A percentile compares a stretch with the other conserved stretches of the same genome.
Conservation (phyloP, 2,888 invertebrate species). For the Hydrotaea cyrtoneurina region DNA sequence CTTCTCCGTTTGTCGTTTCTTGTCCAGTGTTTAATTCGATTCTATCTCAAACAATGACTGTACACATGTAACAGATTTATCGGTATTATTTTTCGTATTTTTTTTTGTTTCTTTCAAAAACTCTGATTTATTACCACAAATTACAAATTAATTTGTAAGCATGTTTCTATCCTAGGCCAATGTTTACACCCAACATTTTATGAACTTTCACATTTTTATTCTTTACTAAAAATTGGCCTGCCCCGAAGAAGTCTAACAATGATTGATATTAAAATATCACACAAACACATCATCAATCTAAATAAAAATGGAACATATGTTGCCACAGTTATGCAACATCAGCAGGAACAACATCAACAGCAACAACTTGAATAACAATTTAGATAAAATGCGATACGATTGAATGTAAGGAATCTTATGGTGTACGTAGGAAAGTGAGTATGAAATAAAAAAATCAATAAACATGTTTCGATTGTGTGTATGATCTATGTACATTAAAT, state of each 20-base stretch:
- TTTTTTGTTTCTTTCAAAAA: background rate
- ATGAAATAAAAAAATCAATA: no score
- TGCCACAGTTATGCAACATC: constrained; percentile 4
- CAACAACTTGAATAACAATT: background rate
- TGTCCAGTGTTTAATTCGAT: no score
- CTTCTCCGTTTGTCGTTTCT: no score
- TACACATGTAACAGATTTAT: no score
- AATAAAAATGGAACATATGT: constrained; percentile 22
- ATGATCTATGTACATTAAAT: no score
- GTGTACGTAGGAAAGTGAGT: no score
- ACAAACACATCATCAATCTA: background rate
- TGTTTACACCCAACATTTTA: background rate
- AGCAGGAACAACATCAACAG: background rate
- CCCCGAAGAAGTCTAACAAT: background rate
- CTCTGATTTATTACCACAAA: constrained; percentile 20
- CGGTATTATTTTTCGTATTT: background rate
- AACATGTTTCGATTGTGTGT: no score
- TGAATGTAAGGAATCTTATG: constrained; percentile 2
- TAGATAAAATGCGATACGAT: background rate
- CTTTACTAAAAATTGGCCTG: background rate
- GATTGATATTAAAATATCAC: constrained; percentile 13
- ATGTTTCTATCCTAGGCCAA: background rate
- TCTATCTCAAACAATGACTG: no score
- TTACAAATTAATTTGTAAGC: constrained; percentile 7
- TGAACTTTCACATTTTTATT: background rate